Evolutionary conservation across 1,140 invertebrate species (phyloP), one percentile per base, ranked within the genome.

Genomic region (Panagrolaimus sp.): DNA sequence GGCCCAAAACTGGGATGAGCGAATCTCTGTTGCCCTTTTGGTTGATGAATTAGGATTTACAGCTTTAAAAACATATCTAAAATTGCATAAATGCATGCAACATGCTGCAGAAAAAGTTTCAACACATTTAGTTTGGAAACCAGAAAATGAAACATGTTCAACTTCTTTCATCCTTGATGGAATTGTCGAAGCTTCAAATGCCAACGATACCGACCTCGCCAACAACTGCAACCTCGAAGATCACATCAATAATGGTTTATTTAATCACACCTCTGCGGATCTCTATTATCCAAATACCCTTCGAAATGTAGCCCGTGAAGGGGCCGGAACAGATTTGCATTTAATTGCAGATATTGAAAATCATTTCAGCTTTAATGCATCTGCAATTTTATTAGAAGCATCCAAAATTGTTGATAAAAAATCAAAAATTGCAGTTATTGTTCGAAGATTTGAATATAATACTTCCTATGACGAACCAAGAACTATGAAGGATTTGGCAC

Each of bases 401-500:
- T 8, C 48, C 8, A 52, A 52, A 15, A 26, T 8, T 15, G 8
- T 52, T 52, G 15, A 7, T 12, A 17, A 17, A 5, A 15, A 21
- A 26, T 21, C 17, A 9, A 52, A 52, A 26, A 7, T 12, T 15
- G 48, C 48, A 21, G 48, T 52, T 8, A 26, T 26, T 26, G 48
- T 52, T 17, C 4, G 48, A 52, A 17, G 48, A 8, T 52, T 52
- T 52, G 48, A 52, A 26, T 52, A 21, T 52, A 26, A 52, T 52
- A 26, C 8, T 7, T 21, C 5, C 7, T 52, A 21, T 17, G 8
- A 7, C 8, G 26, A 17, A 21, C 48, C 48, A 5, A 52, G 48
- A 26, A 52, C 48, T 8, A 14, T 52, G 8, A 52, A 26, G 2
- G 14, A 15, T 8, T 52, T 52, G 48, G 8, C 8, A 9, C 7